phyloP scores from a whole-genome alignment of 2,888 invertebrate species.

The Andrena marginata region DNA sequence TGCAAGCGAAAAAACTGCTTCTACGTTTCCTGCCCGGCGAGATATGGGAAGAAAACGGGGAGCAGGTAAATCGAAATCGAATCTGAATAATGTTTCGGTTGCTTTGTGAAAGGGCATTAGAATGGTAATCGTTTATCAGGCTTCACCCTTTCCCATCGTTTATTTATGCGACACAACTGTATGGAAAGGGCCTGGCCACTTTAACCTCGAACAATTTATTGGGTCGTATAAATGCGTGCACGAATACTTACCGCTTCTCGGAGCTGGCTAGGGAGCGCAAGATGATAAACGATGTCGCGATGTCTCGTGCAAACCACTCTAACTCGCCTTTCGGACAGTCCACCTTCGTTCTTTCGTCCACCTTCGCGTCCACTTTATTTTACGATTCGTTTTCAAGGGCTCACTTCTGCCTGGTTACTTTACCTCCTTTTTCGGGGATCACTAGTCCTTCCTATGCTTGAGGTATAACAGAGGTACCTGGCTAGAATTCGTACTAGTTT shows the following conservation, averaged over 20 bases:
- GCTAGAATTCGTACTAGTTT: too few relatives aligned
- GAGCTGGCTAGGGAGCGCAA: conserved; percentile 19
- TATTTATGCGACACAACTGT: conserved; percentile 43
- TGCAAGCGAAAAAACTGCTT: background rate
- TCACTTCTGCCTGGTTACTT: background rate
- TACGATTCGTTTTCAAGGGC: background rate
- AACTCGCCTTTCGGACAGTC: conserved; percentile 21
- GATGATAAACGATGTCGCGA: conserved; percentile 64
- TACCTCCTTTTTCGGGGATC: background rate
- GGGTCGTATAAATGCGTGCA: conserved; percentile 41
- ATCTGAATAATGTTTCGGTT: conserved; percentile 37
- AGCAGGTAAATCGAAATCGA: conserved; percentile 20
- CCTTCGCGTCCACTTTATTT: conserved; percentile 1
- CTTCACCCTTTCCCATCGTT: conserved; percentile 16
- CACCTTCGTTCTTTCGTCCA: conserved; percentile 47
- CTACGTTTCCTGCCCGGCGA: background rate
- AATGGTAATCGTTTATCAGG: conserved; percentile 52
- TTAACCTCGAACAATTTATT: conserved; percentile 60
- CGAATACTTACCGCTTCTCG: conserved; percentile 29
- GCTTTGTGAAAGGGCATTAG: conserved; percentile 26
- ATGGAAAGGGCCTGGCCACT: conserved; percentile 34
- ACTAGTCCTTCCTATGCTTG: background rate
- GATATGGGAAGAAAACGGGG: background rate
- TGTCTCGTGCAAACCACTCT: conserved; percentile 35
- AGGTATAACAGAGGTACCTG: background rate